phyloP scores from a whole-genome alignment of 2,888 invertebrate species.

The Eilema caniola region DNA sequence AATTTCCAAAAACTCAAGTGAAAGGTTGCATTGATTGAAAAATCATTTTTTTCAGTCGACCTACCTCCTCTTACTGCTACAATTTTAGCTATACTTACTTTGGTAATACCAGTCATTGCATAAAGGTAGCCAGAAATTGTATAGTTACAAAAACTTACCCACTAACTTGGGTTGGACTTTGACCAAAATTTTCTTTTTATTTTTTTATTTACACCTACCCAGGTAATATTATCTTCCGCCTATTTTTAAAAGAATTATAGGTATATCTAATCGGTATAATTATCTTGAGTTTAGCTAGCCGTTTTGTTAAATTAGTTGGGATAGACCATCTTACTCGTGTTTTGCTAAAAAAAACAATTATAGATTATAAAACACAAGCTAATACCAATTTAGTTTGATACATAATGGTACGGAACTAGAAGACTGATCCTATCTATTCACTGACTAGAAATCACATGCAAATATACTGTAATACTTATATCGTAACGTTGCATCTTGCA shows the following conservation, averaged over 20 bases:
- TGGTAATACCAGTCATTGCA: not conserved
- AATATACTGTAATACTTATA: not conserved
- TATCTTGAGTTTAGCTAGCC: too few relatives aligned
- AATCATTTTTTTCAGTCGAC: not conserved
- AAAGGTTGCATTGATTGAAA: not conserved
- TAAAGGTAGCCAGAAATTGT: not conserved
- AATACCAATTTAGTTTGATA: not conserved
- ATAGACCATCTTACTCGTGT: not conserved
- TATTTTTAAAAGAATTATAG: too few relatives aligned
- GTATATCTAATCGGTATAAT: not conserved
- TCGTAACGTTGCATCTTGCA: not conserved
- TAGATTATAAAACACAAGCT: not conserved
- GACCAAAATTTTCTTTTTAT: not conserved
- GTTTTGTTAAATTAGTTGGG: too few relatives aligned
- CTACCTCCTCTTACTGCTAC: not conserved
- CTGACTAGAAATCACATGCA: not conserved
- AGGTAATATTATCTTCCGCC: not conserved
- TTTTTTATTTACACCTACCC: not conserved
- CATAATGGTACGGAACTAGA: not conserved
- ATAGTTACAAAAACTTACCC: too few relatives aligned
- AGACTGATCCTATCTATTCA: not conserved
- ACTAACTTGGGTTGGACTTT: not conserved
- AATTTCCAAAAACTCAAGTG: not conserved
- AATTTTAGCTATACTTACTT: not conserved
- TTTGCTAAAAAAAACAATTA: not conserved